These are phyloP conservation scores for Marronus borbonicus DNA, from an alignment of 2,888 invertebrate genomes.

Conservation along the genomic window DNA sequence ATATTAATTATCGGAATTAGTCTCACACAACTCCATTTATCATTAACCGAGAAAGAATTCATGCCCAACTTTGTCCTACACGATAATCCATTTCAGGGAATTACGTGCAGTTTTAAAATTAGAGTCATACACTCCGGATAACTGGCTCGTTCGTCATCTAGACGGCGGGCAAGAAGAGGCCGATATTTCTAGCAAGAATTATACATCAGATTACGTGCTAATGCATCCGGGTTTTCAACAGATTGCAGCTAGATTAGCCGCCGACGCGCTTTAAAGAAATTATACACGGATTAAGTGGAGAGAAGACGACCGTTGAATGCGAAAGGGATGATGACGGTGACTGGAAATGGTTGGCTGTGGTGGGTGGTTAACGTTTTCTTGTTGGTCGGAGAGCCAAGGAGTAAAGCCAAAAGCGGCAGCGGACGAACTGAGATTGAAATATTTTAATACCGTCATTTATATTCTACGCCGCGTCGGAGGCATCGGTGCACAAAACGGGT, in stretches of 20 bases:
- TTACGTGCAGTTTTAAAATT: slow-evolving; percentile 37
- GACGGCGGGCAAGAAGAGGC: slow-evolving; percentile 10
- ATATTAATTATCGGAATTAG: slow-evolving; percentile 28
- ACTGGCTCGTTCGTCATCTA: slow-evolving; percentile 40
- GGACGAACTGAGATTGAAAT: slow-evolving; percentile 53
- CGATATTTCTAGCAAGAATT: slow-evolving; percentile 40
- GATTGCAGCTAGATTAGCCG: slow-evolving; percentile 52
- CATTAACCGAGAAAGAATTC: slow-evolving; percentile 26
- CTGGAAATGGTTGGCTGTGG: slow-evolving; percentile 14
- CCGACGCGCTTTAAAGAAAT: slow-evolving; percentile 48
- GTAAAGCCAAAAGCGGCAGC: slow-evolving; percentile 24
- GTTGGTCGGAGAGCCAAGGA: slow-evolving; percentile 26
- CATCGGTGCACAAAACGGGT: slow-evolving; percentile 36
- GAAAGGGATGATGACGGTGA: slow-evolving; percentile 17
- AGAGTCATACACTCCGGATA: slow-evolving; percentile 36
- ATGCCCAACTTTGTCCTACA: slow-evolving; percentile 30
- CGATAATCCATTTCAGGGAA: slow-evolving; percentile 30
- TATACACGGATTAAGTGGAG: slow-evolving; percentile 51
- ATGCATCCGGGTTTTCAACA: slow-evolving; percentile 51
- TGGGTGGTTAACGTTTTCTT: slow-evolving; percentile 32
- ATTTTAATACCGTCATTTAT: slow-evolving; percentile 57
- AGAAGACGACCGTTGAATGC: slow-evolving; percentile 41
- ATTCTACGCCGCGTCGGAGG: slow-evolving; percentile 47
- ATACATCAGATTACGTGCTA: slow-evolving; percentile 50
- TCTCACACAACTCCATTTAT: slow-evolving; percentile 10